Base-by-base conservation (phyloP, 2,797 vertebrate genomes). In the Pachyuromys duprasi region DNA sequence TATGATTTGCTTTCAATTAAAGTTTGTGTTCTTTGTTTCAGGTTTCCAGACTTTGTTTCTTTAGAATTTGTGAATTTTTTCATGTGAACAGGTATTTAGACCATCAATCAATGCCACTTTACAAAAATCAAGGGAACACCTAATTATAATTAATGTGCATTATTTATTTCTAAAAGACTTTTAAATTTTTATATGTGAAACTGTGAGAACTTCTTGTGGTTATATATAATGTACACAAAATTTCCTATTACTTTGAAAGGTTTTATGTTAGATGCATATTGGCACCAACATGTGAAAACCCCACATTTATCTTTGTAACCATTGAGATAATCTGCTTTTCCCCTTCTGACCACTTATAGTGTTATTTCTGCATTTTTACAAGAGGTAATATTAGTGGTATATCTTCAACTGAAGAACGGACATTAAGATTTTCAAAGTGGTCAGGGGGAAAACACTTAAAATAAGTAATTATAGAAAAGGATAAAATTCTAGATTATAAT, bases 161-260 rank as follows among this genome's bases (percentile, higher is more conserved):
- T 94, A 39, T 95, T 97, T 96, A 90, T 95, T 91, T 95, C 55
- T 60, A 88, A 91, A 94, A 78, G 15, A 3, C 81, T n/a, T 94
- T 86, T 78, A 94, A 93, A 86, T 90, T 8, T 57, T 89, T 90
- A 12, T 75, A 63, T 39, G 94, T 79, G 45, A 89, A 92, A 92
- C 65, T 86, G 0, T 17, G 81, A 91, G 8, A 22, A 63, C 11
- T 87, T 96, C 45, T 84, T 24, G 55, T 82, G 26, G 26, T 9
- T 80, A 75, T 75, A 60, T 22, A 8, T 90, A 80, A 87, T 55
- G 13, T 39, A 65, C 6, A 31, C 74, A 74, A 89, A 89, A 69
- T 5, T 57, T 75, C 93, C 55, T 89, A 79, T 94, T 83, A 57
- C 17, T 86, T 96, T 93, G 42, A 87, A 3, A 94, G 42, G 39